Conservation (phyloP, 2,888 invertebrate genomes). For the Chrysomela aeneicollis region DNA sequence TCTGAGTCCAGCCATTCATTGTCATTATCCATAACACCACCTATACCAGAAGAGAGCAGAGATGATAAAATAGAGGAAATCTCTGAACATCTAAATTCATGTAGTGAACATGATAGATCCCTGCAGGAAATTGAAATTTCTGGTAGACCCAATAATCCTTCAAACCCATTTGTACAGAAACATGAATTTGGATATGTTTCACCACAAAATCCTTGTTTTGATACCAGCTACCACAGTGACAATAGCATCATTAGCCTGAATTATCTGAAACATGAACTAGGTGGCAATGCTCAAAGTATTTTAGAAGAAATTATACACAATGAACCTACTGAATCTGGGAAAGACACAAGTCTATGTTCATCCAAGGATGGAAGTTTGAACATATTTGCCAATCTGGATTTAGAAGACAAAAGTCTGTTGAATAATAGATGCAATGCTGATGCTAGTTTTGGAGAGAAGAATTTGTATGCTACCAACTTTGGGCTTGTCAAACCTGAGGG, state of each 20-base stretch:
- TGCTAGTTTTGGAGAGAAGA: constrained; percentile 37
- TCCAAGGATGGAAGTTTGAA: constrained; percentile 57
- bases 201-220: constrained; percentile 47
- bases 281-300: constrained; percentile 52
- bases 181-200: constrained; percentile 43
- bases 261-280: constrained; percentile 39
- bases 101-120: constrained; percentile 57
- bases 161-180: constrained; percentile 31
- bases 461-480: constrained; percentile 34
- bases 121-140: constrained; percentile 58
- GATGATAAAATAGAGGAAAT: constrained; percentile 40
- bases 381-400: constrained; percentile 57
- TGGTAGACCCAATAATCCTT: constrained; percentile 45
- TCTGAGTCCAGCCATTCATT: constrained; percentile 33
- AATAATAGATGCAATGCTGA: constrained; percentile 41
- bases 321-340: constrained; percentile 50
- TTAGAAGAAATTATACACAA: constrained; percentile 56
- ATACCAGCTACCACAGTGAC: constrained; percentile 47
- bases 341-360: constrained; percentile 31
- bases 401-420: constrained; percentile 56
- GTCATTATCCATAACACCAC: constrained; percentile 42
- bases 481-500: constrained; percentile 28
- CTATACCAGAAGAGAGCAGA: constrained; percentile 38
- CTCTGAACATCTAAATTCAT: constrained; percentile 48
- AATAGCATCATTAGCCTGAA: constrained; percentile 47